Conservation (phyloP, 2,113 vertebrate species). For the Phylloscopus trochilus region DNA sequence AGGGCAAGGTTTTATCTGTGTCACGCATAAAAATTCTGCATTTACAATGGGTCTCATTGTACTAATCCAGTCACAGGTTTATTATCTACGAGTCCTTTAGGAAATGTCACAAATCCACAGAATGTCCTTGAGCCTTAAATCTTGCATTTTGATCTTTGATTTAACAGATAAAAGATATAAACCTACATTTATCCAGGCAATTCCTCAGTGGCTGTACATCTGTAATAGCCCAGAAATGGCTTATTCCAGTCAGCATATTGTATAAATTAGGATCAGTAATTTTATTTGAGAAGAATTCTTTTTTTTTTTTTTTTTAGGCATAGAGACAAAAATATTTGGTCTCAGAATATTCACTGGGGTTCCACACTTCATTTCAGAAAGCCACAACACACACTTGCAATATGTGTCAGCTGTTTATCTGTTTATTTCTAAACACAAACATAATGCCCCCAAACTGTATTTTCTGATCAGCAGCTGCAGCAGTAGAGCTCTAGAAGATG, state of each 20-base stretch:
- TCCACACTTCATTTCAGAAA: neutral
- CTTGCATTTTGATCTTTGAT: constrained; percentile 39
- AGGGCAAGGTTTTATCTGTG: neutral
- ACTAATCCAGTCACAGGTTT: constrained; percentile 8
- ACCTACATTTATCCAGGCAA: constrained; percentile 1
- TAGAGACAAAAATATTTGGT: neutral
- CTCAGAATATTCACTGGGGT: neutral
- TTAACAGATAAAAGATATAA: constrained; percentile 41
- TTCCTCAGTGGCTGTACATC: neutral
- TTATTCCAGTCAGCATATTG: neutral
- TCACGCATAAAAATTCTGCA: neutral
- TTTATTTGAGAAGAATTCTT: neutral
- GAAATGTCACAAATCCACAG: constrained; percentile 45
- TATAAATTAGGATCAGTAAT: neutral
- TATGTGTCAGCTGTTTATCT: fast-evolving
- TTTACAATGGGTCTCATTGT: neutral
- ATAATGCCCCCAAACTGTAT: neutral
- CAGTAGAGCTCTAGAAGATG: neutral
- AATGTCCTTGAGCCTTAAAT: constrained; percentile 48
- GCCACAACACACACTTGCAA: neutral
- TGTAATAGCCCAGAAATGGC: neutral
- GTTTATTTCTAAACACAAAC: neutral
- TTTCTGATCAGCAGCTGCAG: neutral
- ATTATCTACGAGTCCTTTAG: constrained; percentile 18
- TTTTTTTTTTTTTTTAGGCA: neutral